Conservation (phyloP, 2,113 vertebrate genomes). For the Mirounga angustirostris region DNA sequence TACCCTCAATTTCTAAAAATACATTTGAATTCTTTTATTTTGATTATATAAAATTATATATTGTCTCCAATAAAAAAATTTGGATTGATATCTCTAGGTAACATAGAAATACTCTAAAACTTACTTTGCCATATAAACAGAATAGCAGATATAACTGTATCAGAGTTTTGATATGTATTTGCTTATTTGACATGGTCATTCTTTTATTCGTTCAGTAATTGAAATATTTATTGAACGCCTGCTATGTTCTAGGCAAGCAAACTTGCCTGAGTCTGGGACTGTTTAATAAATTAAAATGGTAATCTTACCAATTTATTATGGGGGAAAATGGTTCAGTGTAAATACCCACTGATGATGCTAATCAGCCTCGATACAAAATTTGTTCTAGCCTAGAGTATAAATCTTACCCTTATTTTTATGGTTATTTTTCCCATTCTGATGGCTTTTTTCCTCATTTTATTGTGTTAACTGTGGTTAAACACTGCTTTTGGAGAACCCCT, state of each 20-base stretch:
- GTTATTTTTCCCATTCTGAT: not conserved
- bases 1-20: not conserved
- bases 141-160: not conserved
- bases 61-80: not conserved
- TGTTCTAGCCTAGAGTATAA: not conserved
- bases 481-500: not conserved
- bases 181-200: not conserved
- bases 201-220: conserved; percentile 42
- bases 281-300: not conserved
- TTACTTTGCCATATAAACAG: not conserved
- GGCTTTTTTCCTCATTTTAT: not conserved
- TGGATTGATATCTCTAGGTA: not conserved
- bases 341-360: not conserved
- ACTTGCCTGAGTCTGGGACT: not conserved
- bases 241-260: not conserved
- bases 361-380: not conserved
- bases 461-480: not conserved
- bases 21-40: conserved; percentile 56
- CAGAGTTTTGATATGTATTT: not conserved
- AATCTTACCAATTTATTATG: not conserved
- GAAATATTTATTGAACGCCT: conserved; percentile 48
- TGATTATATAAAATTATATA: not conserved
- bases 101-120: conserved; percentile 12
- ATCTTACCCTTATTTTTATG: not conserved
- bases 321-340: not conserved